Evolutionary conservation across 2,888 invertebrate species (phyloP).

Genomic region (Lasioglossum calceatum): DNA sequence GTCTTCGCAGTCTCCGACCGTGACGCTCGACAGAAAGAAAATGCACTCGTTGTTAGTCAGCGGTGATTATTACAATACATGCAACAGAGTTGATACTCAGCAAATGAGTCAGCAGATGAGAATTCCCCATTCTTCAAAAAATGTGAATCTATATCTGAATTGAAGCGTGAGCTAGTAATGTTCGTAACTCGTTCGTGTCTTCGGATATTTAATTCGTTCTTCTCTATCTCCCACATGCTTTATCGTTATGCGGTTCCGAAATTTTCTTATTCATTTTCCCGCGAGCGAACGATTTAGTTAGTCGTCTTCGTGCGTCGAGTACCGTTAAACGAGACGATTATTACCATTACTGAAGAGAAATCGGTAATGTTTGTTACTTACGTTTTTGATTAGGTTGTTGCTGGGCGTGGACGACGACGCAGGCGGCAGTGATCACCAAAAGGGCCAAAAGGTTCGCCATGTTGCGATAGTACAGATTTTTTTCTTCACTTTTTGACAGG

Average conservation of each 20-base stretch:
- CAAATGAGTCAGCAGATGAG: not conserved
- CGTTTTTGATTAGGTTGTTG: slow-evolving; percentile 78
- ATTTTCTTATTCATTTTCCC: not conserved
- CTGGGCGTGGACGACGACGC: slow-evolving; percentile 79
- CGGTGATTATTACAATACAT: not conserved
- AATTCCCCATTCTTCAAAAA: not conserved
- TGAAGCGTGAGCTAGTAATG: not conserved
- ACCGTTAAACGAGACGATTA: not conserved
- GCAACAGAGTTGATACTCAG: not conserved
- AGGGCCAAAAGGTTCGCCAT: slow-evolving; percentile 79
- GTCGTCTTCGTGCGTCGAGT: not conserved
- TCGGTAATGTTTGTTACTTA: slow-evolving; percentile 67
- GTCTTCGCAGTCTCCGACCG: not conserved
- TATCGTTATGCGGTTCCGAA: not conserved
- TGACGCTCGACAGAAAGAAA: not conserved
- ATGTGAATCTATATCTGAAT: not conserved
- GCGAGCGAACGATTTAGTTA: not conserved
- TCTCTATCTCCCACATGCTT: not conserved
- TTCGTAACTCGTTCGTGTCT: not conserved
- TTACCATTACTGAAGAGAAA: too few species aligned
- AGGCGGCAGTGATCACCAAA: slow-evolving; percentile 76
- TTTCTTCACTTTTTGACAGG: slow-evolving; percentile 25
- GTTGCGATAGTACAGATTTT: slow-evolving; percentile 20
- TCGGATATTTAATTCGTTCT: not conserved
- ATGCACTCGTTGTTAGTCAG: not conserved